These are phyloP conservation scores for Triplophysa yarkandensis DNA, from an alignment of 2,797 vertebrate genomes.

Conservation along the genomic window DNA sequence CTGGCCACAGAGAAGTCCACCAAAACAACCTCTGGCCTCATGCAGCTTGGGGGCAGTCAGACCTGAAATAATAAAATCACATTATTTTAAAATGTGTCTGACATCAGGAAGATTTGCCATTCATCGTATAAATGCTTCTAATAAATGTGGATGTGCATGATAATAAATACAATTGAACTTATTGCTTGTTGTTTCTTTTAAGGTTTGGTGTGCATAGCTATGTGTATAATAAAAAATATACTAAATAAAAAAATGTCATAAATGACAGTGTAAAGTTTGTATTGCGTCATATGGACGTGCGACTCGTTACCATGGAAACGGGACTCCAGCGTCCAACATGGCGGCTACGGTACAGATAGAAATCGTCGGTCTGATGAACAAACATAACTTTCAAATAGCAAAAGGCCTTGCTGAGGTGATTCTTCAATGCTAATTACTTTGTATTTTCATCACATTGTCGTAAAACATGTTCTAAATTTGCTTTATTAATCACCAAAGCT, in stretches of 20 bases:
- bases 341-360: constrained; percentile 56
- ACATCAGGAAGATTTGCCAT: constrained; percentile 2
- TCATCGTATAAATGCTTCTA: too few species aligned
- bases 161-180: too few species aligned
- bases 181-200: too few species aligned
- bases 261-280: background rate
- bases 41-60: constrained; percentile 23
- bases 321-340: constrained; percentile 23
- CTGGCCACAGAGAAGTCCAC: constrained; percentile 72
- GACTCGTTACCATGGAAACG: constrained; percentile 68
- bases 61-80: constrained; percentile 3
- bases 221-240: background rate
- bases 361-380: constrained; percentile 69
- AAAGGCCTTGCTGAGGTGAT: constrained; percentile 72
- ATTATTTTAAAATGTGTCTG: background rate
- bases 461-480: background rate
- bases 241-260: background rate
- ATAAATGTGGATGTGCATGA: too few species aligned
- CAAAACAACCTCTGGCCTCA: constrained; percentile 33
- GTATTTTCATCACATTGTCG: background rate
- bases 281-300: constrained; percentile 38
- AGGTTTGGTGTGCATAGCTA: too few species aligned
- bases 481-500: background rate
- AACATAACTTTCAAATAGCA: constrained; percentile 69
- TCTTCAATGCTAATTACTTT: background rate